phyloP scores from a whole-genome alignment of 1,140 invertebrate genomes.

The Scylla paramamosain region DNA sequence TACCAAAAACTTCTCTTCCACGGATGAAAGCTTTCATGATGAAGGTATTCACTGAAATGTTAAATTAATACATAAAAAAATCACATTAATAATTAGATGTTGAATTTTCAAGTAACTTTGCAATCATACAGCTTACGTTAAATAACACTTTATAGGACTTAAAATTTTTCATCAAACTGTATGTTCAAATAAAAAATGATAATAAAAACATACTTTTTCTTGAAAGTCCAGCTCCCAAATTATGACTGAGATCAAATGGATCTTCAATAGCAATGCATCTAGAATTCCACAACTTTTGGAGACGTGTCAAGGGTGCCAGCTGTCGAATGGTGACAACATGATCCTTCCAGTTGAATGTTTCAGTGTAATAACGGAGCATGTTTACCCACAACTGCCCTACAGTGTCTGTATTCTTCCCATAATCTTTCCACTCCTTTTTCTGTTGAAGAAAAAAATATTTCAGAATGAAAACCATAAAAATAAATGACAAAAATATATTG shows the following conservation, averaged over 20 bases:
- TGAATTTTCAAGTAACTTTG: background rate
- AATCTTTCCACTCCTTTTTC: conserved; percentile 81
- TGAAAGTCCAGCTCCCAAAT: conserved; percentile 83
- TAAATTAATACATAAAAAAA: conserved; percentile 57
- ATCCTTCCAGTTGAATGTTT: conserved; percentile 83
- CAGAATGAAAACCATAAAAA: background rate
- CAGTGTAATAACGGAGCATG: conserved; percentile 83
- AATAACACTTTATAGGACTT: background rate
- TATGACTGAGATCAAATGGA: conserved; percentile 84
- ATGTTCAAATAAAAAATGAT: conserved; percentile 33
- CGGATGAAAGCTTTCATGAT: conserved; percentile 83
- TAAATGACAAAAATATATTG: too few species aligned
- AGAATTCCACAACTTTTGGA: conserved; percentile 84
- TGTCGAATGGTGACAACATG: conserved; percentile 83
- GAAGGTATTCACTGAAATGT: conserved; percentile 83
- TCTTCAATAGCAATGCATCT: conserved; percentile 84
- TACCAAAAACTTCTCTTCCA: conserved; percentile 81
- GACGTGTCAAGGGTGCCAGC: conserved; percentile 80
- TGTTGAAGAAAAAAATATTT: conserved; percentile 79
- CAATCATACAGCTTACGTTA: background rate
- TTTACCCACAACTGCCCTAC: conserved; percentile 83
- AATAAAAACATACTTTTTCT: conserved; percentile 82
- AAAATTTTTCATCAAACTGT: background rate
- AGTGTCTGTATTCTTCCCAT: conserved; percentile 81
- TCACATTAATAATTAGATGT: background rate